Conservation (phyloP, 2,797 vertebrate genomes). For the Rhyacichthys aspro region DNA sequence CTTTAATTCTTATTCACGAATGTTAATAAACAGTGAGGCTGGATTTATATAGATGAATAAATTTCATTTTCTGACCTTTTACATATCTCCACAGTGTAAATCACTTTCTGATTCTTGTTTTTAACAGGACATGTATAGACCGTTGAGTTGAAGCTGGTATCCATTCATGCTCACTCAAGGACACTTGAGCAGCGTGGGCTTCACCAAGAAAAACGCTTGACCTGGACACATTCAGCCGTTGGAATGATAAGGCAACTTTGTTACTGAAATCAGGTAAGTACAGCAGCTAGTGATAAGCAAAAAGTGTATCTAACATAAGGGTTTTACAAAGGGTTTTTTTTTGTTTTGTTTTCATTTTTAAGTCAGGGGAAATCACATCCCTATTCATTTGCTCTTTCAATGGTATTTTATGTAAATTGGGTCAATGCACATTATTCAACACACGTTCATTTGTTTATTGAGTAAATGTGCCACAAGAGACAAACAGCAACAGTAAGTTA, state of each 20-base stretch:
- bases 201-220: not conserved
- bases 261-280: not conserved
- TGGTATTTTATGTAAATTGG: too few relatives aligned
- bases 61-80: not conserved
- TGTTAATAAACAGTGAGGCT: not conserved
- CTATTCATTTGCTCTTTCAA: too few relatives aligned
- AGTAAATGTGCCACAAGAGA: too few relatives aligned
- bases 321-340: too few relatives aligned
- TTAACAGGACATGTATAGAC: not conserved
- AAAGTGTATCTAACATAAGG: not conserved
- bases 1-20: not conserved
- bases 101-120: not conserved
- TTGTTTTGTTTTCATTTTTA: too few relatives aligned
- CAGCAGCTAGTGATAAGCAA: not conserved
- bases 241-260: not conserved
- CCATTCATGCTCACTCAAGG: slow-evolving; percentile 4
- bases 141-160: not conserved
- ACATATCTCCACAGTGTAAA: not conserved
- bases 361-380: too few relatives aligned
- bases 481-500: too few relatives aligned
- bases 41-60: not conserved
- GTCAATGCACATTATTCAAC: too few relatives aligned
- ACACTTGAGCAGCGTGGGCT: not conserved
- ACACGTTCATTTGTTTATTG: too few relatives aligned
- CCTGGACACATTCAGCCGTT: not conserved